Percentiles rank a stretch among this genome's conserved stretches.
Evolutionary conservation across 2,797 vertebrate genomes (phyloP).

Genomic region (Cottoperca gobio): DNA sequence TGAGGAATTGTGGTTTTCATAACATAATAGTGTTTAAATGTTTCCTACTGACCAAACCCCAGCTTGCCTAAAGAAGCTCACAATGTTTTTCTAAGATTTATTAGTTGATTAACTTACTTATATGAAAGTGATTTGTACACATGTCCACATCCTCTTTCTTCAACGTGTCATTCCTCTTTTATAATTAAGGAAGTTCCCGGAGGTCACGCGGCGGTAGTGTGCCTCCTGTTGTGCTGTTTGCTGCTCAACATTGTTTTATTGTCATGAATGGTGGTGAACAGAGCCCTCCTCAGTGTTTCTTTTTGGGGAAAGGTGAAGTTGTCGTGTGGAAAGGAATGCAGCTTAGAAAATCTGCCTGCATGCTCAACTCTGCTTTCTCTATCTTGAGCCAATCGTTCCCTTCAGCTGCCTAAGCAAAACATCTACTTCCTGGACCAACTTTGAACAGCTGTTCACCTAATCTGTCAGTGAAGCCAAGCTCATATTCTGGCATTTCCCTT

Average conservation of each 20-base stretch:
- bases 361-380: slow-evolving; percentile 44
- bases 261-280: slow-evolving; percentile 35
- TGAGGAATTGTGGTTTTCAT: not conserved
- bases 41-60: not conserved
- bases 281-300: slow-evolving; percentile 8
- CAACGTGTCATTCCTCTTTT: slow-evolving; percentile 58
- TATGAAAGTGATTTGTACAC: slow-evolving; percentile 21
- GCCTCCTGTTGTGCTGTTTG: slow-evolving; percentile 38
- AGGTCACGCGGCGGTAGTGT: slow-evolving; percentile 15
- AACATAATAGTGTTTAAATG: slow-evolving; percentile 7
- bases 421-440: slow-evolving; percentile 54
- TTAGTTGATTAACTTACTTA: slow-evolving; percentile 9
- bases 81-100: slow-evolving; percentile 14
- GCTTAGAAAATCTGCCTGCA: slow-evolving; percentile 36
- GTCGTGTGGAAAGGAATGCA: slow-evolving; percentile 58
- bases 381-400: slow-evolving; percentile 51
- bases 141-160: slow-evolving; percentile 56
- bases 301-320: slow-evolving; percentile 58
- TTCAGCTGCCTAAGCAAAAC: slow-evolving; percentile 53
- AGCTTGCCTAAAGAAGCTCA: not conserved
- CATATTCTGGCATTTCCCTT: slow-evolving; percentile 61
- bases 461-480: slow-evolving; percentile 57
- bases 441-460: slow-evolving; percentile 76
- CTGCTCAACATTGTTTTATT: slow-evolving; percentile 22
- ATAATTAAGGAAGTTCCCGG: slow-evolving; percentile 57